Conservation (phyloP, 2,888 invertebrate genomes). For the Entomobrya proxima region DNA sequence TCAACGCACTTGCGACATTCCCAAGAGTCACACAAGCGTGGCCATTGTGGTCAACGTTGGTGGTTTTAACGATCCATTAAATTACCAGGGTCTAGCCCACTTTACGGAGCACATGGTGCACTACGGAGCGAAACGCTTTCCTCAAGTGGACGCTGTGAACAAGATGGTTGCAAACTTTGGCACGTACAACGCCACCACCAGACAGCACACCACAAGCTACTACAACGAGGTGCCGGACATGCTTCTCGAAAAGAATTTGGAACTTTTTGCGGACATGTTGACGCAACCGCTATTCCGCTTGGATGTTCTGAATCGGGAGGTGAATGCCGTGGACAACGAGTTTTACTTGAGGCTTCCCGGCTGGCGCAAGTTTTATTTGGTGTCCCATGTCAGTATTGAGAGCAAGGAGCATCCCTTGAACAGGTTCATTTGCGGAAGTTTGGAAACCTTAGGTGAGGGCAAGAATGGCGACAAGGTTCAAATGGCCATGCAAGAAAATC, state of each 20-base stretch:
- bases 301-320: constrained; percentile 12
- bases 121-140: constrained; percentile 40
- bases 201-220: neutral
- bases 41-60: constrained; percentile 40
- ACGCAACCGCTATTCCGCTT: neutral
- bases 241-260: constrained; percentile 7
- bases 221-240: constrained; percentile 1
- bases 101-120: constrained; percentile 66
- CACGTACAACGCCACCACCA: constrained; percentile 16
- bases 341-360: neutral
- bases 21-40: neutral
- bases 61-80: constrained; percentile 2
- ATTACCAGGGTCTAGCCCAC: constrained; percentile 44
- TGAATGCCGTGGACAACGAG: constrained; percentile 50
- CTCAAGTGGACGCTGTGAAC: constrained; percentile 22
- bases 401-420: constrained; percentile 33
- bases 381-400: neutral
- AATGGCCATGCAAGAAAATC: neutral
- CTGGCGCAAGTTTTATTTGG: neutral
- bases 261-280: constrained; percentile 35
- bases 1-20: neutral
- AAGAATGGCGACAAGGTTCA: neutral
- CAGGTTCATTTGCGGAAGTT: constrained; percentile 25
- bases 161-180: constrained; percentile 6
- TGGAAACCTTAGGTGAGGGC: constrained; percentile 3